Conservation (phyloP, 2,797 vertebrate species). For the Clangula hyemalis region DNA sequence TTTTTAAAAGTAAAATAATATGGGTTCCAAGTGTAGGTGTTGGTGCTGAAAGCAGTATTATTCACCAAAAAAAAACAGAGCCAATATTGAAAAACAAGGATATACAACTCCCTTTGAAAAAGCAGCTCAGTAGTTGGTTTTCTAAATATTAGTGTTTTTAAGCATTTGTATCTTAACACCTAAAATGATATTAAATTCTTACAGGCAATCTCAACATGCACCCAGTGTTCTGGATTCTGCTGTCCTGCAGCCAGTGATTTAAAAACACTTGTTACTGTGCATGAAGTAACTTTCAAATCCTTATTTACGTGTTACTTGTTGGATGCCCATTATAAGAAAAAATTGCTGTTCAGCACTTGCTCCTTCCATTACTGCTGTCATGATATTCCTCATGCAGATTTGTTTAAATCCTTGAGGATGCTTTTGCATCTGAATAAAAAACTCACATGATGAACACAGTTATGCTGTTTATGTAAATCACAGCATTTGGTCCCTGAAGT, state of each 20-base stretch:
- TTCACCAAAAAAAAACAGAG: not conserved
- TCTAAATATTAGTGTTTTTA: not conserved
- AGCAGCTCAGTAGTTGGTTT: not conserved
- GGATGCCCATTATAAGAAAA: not conserved
- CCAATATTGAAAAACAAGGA: not conserved
- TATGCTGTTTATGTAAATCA: constrained; percentile 30
- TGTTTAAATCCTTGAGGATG: constrained; percentile 13
- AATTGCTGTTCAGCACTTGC: not conserved
- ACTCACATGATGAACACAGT: not conserved
- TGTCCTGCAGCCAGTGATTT: not conserved
- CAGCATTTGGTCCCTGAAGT: constrained; percentile 16
- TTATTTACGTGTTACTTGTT: not conserved
- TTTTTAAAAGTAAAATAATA: not conserved
- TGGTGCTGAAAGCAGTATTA: not conserved
- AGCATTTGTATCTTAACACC: not conserved
- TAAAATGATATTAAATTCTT: not conserved
- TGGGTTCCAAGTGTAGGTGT: not conserved
- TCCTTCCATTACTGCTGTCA: not conserved
- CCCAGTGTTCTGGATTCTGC: not conserved
- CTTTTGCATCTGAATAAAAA: constrained; percentile 18
- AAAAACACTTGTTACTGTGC: not conserved
- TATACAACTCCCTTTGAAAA: not conserved
- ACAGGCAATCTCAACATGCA: not conserved
- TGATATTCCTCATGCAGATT: not conserved
- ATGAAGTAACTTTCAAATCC: not conserved